Percentiles rank a stretch among this genome's conserved stretches.
Conservation (phyloP, 1,140 invertebrate species). For the Eubasilissa regina region DNA sequence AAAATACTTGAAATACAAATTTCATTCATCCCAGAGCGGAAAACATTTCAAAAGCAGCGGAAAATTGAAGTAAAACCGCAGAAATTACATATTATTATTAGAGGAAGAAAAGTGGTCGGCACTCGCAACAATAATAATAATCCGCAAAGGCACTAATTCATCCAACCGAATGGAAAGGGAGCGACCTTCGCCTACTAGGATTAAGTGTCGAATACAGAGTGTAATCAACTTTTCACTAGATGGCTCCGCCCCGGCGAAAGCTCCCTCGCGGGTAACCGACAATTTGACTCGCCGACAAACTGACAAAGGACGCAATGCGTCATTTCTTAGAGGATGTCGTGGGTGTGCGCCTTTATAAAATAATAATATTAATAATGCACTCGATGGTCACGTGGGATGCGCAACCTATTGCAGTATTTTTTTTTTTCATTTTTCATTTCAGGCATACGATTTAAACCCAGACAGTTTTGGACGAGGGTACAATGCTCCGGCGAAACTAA, state of each 20-base stretch:
- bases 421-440: slow-evolving; percentile 20
- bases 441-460: no score
- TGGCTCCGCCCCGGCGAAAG: background rate
- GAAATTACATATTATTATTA: no score
- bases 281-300: background rate
- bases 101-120: no score
- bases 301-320: slow-evolving; percentile 37
- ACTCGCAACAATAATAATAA: background rate
- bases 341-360: background rate
- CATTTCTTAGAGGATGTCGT: slow-evolving; percentile 35
- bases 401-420: background rate
- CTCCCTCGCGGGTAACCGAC: background rate
- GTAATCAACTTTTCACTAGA: background rate
- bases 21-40: no score
- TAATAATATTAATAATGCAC: slow-evolving; percentile 24
- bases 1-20: no score
- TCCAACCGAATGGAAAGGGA: background rate
- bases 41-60: no score
- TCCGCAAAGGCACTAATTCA: background rate
- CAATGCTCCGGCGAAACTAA: background rate
- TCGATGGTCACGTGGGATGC: background rate
- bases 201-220: background rate
- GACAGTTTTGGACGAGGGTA: no score
- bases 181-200: no score
- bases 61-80: slow-evolving; percentile 14